Evolutionary conservation across 2,888 invertebrate genomes (phyloP), one percentile per base, ranked within the genome.

Genomic region (Conchocele bisecta): DNA sequence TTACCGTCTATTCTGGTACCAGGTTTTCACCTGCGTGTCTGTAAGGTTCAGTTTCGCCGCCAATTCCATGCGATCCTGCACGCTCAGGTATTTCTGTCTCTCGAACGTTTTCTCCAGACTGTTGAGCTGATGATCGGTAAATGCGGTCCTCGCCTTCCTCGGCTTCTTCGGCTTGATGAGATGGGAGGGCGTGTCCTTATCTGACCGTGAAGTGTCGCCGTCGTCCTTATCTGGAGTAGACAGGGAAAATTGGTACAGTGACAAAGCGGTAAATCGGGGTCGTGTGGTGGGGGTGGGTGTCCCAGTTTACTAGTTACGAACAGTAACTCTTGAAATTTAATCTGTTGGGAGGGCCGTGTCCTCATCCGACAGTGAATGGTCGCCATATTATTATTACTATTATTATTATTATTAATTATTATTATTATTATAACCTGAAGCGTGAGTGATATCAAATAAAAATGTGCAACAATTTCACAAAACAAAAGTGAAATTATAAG

Each of bases 21-120:
- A 99, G 88, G 99, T 99, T 93, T 99, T 99, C 91, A 99, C 99
- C 93, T 99, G 99, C 57, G 99, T 99, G 92, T 99, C 99, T 44
- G 97, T 98, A 67, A 99, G 94, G 88, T 97, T 96, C 86, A 99
- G 89, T 93, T 92, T 97, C 54, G 97, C 96, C 0, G 99, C 99
- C 87, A 99, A 94, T 92, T 99, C 99, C 97, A 99, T 98, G 82
- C 99, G 86, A 91, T 99, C 99, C 91, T 98, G 99, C 5, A 91
- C 91, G 61, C 90, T 90, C 15, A 91, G 85, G 78, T 91, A 99
- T 92, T 98, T 99, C 92, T 98, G 98, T 76, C 97, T 93, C 92
- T 98, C 98, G 92, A 99, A 99, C 82, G 96, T 97, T 92, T 98
- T 97, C 93, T 99, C 98, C 89, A 99, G 92, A 22, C 98, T 97